These are phyloP conservation scores for Notarius quadriscutis DNA, from an alignment of 2,113 vertebrate species.

Conservation along the genomic window DNA sequence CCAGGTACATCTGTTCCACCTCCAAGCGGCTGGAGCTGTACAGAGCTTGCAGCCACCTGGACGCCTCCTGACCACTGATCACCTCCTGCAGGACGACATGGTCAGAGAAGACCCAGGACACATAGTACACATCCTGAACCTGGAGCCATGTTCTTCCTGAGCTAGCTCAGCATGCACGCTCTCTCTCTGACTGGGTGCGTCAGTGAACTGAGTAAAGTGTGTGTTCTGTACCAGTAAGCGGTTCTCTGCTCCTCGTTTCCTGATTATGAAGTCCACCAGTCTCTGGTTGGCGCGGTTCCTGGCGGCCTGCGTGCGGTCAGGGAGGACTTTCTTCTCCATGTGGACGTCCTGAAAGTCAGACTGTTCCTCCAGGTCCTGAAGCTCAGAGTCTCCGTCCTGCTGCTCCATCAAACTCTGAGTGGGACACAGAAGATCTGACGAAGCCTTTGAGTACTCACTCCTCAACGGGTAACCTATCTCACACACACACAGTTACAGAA, in stretches of 20 bases:
- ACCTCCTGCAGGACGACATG: slow-evolving; percentile 66
- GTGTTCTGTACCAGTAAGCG: slow-evolving; percentile 76
- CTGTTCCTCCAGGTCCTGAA: slow-evolving; percentile 23
- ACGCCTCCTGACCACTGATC: slow-evolving; percentile 77
- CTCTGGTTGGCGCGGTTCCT: slow-evolving; percentile 86
- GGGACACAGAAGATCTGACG: slow-evolving; percentile 70
- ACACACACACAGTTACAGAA: background rate
- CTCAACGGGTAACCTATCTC: slow-evolving; percentile 83
- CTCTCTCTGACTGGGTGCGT: too few relatives aligned
- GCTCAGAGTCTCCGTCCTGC: slow-evolving; percentile 37
- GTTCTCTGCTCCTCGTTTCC: slow-evolving; percentile 77
- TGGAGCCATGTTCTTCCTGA: too few relatives aligned
- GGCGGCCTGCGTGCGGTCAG: slow-evolving; percentile 84
- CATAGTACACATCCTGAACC: background rate
- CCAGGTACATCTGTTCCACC: slow-evolving; percentile 81
- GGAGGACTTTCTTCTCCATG: slow-evolving; percentile 80
- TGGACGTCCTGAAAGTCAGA: slow-evolving; percentile 54
- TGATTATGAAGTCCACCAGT: slow-evolving; percentile 87
- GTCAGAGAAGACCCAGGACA: background rate
- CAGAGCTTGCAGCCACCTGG: slow-evolving; percentile 83
- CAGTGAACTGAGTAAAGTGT: background rate
- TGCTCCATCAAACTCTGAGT: slow-evolving; percentile 51
- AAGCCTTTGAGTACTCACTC: slow-evolving; percentile 65
- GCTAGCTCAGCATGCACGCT: too few relatives aligned
- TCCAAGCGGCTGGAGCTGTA: slow-evolving; percentile 63